Conservation (phyloP, 2,797 vertebrate species). For the Onychomys arenicola region DNA sequence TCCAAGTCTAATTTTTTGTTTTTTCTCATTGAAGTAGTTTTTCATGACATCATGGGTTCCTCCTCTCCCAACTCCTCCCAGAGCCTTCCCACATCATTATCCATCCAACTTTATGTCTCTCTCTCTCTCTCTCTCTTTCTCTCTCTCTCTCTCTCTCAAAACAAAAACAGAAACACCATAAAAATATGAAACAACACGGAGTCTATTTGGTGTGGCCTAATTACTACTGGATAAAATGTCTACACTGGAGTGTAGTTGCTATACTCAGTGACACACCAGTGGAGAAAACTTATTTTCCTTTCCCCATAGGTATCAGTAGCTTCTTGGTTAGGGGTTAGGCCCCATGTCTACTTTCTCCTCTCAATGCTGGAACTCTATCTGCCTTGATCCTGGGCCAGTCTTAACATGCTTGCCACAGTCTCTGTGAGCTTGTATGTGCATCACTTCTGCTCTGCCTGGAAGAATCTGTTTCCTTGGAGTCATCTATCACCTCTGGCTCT, state of each 20-base stretch:
- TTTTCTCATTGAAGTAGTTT: neutral
- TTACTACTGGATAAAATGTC: too few relatives aligned
- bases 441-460: neutral
- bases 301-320: neutral
- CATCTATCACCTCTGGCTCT: too few relatives aligned
- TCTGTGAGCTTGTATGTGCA: neutral
- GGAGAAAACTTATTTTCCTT: neutral
- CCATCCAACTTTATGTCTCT: neutral
- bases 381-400: neutral
- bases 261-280: too few relatives aligned
- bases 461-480: neutral
- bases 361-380: neutral
- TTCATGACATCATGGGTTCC: neutral
- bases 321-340: neutral
- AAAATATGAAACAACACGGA: neutral
- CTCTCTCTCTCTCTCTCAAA: neutral
- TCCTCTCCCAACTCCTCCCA: neutral
- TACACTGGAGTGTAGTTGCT: neutral
- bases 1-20: neutral
- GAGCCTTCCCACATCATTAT: neutral
- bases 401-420: neutral
- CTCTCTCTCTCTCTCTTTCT: neutral
- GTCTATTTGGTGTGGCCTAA: neutral
- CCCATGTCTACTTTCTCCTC: neutral
- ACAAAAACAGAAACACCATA: neutral